Conservation (phyloP, 2,888 invertebrate species). For the Heliconius ethilla region DNA sequence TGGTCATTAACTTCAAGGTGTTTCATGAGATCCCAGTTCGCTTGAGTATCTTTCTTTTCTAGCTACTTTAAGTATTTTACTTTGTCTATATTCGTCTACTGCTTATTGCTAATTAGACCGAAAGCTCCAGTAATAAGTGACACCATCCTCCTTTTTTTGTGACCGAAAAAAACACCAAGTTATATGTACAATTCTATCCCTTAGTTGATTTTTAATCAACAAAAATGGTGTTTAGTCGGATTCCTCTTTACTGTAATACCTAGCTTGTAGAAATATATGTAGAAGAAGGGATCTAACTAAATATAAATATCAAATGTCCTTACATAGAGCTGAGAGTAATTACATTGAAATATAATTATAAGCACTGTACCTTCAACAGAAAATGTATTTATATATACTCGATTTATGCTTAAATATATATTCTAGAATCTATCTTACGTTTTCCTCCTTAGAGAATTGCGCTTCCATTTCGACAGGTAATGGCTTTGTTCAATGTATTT, state of each 20-base stretch:
- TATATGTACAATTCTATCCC: neutral
- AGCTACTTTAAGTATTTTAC: neutral
- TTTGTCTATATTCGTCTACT: neutral
- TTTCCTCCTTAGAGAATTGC: conserved; percentile 19
- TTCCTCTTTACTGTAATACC: too few relatives aligned
- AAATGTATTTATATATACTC: neutral
- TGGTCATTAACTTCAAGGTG: conserved; percentile 34
- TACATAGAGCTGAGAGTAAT: too few relatives aligned
- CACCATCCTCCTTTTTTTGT: neutral
- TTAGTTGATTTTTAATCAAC: neutral
- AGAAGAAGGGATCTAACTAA: too few relatives aligned
- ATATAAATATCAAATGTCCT: too few relatives aligned
- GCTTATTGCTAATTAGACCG: neutral
- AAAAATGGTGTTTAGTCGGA: too few relatives aligned
- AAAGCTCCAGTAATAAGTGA: neutral
- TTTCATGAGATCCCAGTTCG: conserved; percentile 18
- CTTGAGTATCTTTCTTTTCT: conserved; percentile 30
- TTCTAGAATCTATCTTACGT: conserved; percentile 9
- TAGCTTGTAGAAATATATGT: too few relatives aligned
- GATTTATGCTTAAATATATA: neutral
- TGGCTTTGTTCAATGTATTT: conserved; percentile 6
- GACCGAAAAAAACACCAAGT: neutral
- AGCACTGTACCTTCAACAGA: neutral
- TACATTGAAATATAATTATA: neutral
- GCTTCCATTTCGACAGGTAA: conserved; percentile 11